Percentiles rank a stretch among this genome's conserved stretches.
These are phyloP conservation scores for Fragum whitleyi DNA, from an alignment of 2,888 invertebrate species.

Conservation along the genomic window DNA sequence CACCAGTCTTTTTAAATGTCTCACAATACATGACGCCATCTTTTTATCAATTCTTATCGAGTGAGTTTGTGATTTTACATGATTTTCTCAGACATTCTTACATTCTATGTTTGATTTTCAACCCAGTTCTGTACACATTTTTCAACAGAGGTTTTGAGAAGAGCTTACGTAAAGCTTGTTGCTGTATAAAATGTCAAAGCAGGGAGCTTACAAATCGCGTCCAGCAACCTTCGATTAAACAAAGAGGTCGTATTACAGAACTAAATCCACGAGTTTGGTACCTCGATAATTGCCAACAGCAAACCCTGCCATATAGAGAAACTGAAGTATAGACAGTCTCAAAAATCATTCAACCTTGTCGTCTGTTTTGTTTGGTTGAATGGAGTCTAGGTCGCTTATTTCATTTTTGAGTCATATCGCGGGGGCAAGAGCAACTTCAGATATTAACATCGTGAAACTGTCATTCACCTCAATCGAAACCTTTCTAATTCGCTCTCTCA, in stretches of 20 bases:
- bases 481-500: too few species aligned
- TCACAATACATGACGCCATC: constrained; percentile 1
- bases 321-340: neutral
- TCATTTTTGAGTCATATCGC: too few species aligned
- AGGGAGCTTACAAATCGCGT: neutral
- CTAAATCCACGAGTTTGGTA: constrained; percentile 12
- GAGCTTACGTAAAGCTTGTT: constrained; percentile 24
- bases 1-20: constrained; percentile 38
- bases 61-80: neutral
- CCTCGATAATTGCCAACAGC: neutral
- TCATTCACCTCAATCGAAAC: too few species aligned
- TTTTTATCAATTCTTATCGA: neutral
- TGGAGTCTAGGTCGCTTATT: too few species aligned
- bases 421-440: too few species aligned
- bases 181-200: neutral
- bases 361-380: too few species aligned
- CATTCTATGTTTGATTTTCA: constrained; percentile 38
- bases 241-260: neutral
- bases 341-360: too few species aligned
- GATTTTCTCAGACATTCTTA: constrained; percentile 32
- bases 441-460: too few species aligned
- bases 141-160: constrained; percentile 41
- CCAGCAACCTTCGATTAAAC: neutral
- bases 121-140: constrained; percentile 51
- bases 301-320: neutral